These are phyloP conservation scores for Cephus runcator DNA, from an alignment of 2,888 invertebrate genomes.

Conservation along the genomic window DNA sequence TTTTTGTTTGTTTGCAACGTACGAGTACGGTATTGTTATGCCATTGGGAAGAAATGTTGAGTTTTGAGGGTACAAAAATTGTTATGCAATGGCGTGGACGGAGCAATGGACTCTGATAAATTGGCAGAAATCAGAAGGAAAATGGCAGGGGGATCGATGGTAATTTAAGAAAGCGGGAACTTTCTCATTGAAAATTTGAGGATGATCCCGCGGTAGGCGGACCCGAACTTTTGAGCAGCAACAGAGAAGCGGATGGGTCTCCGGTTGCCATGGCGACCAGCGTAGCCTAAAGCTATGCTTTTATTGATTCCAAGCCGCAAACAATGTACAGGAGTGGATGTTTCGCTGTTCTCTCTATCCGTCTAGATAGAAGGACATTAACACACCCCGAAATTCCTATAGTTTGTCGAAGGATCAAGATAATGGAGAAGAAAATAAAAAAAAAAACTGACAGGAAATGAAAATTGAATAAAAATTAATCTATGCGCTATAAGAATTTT, in stretches of 20 bases:
- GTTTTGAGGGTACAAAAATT: slow-evolving; percentile 13
- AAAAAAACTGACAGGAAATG: background rate
- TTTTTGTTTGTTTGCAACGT: slow-evolving; percentile 9
- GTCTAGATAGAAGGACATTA: slow-evolving; percentile 51
- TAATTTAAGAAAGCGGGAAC: background rate
- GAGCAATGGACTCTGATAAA: slow-evolving; percentile 5
- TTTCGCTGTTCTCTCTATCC: slow-evolving; percentile 61
- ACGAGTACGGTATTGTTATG: background rate
- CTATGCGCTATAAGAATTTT: background rate
- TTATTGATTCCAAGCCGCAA: slow-evolving; percentile 66
- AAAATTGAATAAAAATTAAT: background rate
- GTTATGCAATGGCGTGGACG: background rate
- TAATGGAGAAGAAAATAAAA: background rate
- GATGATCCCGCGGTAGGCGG: slow-evolving; percentile 46
- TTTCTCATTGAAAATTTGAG: slow-evolving; percentile 40
- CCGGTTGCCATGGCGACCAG: slow-evolving; percentile 60
- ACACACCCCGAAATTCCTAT: slow-evolving; percentile 46
- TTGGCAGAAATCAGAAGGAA: background rate
- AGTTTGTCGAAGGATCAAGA: slow-evolving; percentile 8
- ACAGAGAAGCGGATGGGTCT: slow-evolving; percentile 51
- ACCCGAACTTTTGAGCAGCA: slow-evolving; percentile 53
- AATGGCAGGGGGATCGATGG: slow-evolving; percentile 1
- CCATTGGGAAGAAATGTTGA: background rate
- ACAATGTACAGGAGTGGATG: slow-evolving; percentile 65
- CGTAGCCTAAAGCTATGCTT: slow-evolving; percentile 66